These are phyloP conservation scores for Drosophila meridiana DNA, from an alignment of 2,888 invertebrate species.

Conservation along the genomic window DNA sequence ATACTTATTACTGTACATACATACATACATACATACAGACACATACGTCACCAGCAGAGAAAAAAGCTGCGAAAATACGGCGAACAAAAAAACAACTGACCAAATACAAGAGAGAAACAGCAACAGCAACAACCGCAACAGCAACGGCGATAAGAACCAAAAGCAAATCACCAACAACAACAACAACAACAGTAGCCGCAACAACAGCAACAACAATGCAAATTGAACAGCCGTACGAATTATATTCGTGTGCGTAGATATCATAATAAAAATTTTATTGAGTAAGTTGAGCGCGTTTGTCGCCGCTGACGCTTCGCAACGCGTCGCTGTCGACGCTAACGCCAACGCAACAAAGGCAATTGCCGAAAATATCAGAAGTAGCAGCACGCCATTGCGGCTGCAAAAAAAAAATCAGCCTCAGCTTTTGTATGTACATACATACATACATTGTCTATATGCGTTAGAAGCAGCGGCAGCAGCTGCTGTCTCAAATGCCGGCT, in stretches of 20 bases:
- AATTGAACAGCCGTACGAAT: slow-evolving; percentile 46
- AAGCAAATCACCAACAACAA: slow-evolving; percentile 28
- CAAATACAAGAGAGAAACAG: slow-evolving; percentile 34
- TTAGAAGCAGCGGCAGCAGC: slow-evolving; percentile 38
- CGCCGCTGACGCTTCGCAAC: slow-evolving; percentile 20
- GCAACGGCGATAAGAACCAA: slow-evolving; percentile 43
- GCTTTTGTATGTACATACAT: slow-evolving; percentile 14
- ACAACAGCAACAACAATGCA: slow-evolving; percentile 35
- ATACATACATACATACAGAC: background rate
- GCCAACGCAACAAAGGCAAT: slow-evolving; percentile 52
- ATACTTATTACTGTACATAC: background rate
- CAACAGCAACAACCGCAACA: slow-evolving; percentile 15
- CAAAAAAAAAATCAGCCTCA: slow-evolving; percentile 18
- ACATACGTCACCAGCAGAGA: slow-evolving; percentile 29
- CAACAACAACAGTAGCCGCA: background rate
- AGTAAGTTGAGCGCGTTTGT: slow-evolving; percentile 80
- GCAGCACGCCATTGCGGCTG: slow-evolving; percentile 19
- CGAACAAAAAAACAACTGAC: slow-evolving; percentile 38
- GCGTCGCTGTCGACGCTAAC: slow-evolving; percentile 32
- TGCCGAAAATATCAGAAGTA: slow-evolving; percentile 50
- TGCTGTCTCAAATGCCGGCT: slow-evolving; percentile 60
- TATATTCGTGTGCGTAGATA: slow-evolving; percentile 75
- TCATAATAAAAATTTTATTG: slow-evolving; percentile 84
- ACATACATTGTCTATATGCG: slow-evolving; percentile 17
- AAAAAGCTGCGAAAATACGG: slow-evolving; percentile 27